Evolutionary conservation across 2,113 vertebrate genomes (phyloP).

Genomic region (Myrmophylax atrothorax): DNA sequence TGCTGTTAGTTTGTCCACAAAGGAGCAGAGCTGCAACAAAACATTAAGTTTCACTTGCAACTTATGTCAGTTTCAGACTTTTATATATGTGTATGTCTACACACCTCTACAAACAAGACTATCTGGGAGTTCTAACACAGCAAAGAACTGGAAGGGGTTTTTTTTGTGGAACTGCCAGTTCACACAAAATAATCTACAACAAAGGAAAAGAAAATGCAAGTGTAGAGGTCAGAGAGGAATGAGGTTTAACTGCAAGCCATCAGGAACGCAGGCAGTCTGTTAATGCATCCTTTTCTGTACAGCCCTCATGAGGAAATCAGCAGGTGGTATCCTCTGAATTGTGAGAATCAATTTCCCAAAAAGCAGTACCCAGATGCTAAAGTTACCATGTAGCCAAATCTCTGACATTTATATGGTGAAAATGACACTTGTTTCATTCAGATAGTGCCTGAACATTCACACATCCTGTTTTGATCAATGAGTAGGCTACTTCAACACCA

Average conservation of each 20-base stretch:
- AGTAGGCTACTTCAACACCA: neutral
- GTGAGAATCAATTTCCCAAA: neutral
- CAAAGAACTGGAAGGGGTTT: neutral
- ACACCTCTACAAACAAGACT: neutral
- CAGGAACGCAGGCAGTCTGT: neutral
- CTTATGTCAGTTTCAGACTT: neutral
- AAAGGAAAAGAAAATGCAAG: neutral
- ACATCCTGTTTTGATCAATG: neutral
- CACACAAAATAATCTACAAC: neutral
- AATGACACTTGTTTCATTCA: neutral
- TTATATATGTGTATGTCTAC: neutral
- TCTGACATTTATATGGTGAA: neutral
- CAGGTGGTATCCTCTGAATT: neutral
- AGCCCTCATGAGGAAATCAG: neutral
- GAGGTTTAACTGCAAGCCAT: neutral
- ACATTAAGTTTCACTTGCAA: neutral
- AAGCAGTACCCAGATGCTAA: neutral
- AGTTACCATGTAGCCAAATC: neutral
- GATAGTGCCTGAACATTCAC: neutral
- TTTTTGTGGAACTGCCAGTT: neutral
- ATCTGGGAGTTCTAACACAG: neutral
- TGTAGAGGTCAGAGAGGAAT: neutral
- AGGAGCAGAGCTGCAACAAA: slow-evolving; percentile 84
- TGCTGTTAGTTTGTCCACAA: slow-evolving; percentile 89
- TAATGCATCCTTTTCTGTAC: neutral